Conservation (phyloP, 2,113 vertebrate species). For the Anser cygnoides region DNA sequence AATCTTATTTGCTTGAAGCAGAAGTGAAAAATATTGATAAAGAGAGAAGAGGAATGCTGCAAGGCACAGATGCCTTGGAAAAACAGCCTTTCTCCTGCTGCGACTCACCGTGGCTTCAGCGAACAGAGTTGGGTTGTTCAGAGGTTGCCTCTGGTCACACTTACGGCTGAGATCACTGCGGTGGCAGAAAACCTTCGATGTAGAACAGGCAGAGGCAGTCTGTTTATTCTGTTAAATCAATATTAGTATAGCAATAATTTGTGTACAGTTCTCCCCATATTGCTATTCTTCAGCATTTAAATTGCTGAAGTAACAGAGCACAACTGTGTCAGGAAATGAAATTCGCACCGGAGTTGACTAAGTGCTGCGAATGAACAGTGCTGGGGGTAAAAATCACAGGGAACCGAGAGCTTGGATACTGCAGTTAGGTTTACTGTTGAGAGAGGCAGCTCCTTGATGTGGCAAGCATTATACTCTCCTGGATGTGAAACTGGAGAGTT, state of each 20-base stretch:
- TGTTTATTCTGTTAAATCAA: not conserved
- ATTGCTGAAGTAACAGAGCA: not conserved
- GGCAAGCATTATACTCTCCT: not conserved
- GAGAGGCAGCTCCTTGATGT: not conserved
- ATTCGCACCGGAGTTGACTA: not conserved
- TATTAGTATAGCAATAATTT: accelerated
- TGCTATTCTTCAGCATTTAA: not conserved
- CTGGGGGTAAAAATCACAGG: not conserved
- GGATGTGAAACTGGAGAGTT: not conserved
- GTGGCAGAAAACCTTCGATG: not conserved
- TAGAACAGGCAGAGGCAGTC: not conserved
- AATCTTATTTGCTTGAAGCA: not conserved
- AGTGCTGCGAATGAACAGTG: not conserved
- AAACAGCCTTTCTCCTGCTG: not conserved
- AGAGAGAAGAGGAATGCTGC: not conserved
- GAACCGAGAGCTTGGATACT: not conserved
- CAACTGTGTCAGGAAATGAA: not conserved
- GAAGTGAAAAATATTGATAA: not conserved
- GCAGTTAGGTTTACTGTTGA: not conserved
- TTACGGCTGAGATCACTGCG: not conserved
- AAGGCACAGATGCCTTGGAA: not conserved
- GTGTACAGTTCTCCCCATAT: not conserved
- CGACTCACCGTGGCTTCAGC: not conserved
- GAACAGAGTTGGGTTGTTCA: not conserved
- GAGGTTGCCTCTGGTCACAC: not conserved